phyloP scores from a whole-genome alignment of 2,113 vertebrate species.

The Oreochromis niloticus region DNA sequence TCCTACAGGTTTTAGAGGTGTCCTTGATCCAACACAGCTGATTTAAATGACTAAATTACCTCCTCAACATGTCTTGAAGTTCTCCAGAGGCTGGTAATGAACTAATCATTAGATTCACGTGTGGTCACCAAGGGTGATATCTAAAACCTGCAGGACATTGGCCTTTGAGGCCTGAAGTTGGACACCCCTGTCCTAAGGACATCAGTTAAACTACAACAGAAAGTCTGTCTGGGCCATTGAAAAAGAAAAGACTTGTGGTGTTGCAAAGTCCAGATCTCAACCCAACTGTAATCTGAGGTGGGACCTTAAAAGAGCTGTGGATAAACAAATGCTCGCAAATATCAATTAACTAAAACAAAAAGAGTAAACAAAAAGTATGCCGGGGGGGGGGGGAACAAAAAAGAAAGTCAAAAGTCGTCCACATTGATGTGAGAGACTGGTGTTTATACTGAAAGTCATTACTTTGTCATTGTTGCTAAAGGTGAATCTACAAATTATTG shows the following conservation, averaged over 20 bases:
- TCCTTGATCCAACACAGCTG: neutral
- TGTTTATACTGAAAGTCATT: neutral
- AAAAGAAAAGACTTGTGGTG: neutral
- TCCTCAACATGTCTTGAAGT: neutral
- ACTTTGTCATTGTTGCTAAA: neutral
- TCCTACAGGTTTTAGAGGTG: neutral
- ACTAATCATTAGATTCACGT: neutral
- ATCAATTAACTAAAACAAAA: neutral
- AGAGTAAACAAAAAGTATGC: neutral
- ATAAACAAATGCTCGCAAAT: neutral
- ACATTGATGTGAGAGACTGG: fast-evolving
- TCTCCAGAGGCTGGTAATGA: neutral
- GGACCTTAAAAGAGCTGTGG: neutral
- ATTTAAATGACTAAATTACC: neutral
- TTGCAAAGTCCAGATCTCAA: neutral
- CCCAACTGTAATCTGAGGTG: neutral
- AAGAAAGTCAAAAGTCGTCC: neutral
- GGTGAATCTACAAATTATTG: neutral
- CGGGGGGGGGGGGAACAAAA: neutral
- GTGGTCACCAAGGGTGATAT: neutral
- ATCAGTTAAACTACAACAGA: neutral
- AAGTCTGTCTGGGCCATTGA: neutral
- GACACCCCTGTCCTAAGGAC: neutral
- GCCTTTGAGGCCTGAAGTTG: neutral
- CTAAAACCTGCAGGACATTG: neutral